Conservation (phyloP, 2,888 invertebrate species). For the Agapetus fuscipes region DNA sequence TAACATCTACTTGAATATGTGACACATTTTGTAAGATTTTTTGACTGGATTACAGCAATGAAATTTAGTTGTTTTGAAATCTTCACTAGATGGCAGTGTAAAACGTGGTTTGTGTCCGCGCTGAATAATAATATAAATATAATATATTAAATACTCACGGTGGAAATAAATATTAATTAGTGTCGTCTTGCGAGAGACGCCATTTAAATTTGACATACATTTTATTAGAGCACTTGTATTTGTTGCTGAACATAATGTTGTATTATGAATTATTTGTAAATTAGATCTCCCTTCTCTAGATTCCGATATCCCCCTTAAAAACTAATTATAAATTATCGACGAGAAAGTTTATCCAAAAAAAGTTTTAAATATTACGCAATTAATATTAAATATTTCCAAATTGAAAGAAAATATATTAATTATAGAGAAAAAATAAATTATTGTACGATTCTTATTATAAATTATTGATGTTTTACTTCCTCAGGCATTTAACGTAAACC, state of each 20-base stretch:
- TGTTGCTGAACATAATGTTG: conserved; percentile 4
- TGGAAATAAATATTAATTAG: background rate
- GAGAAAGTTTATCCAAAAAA: background rate
- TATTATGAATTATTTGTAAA: conserved; percentile 8
- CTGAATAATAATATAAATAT: too few relatives aligned
- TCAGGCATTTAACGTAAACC: too few relatives aligned
- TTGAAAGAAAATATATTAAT: conserved; percentile 12
- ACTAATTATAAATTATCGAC: too few relatives aligned
- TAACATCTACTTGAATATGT: too few relatives aligned
- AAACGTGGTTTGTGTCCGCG: too few relatives aligned
- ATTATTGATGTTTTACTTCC: conserved; percentile 9
- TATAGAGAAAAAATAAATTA: conserved; percentile 5
- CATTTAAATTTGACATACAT: conserved; percentile 13
- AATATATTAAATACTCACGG: background rate
- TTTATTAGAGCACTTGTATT: conserved; percentile 14
- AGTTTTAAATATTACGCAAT: conserved; percentile 10
- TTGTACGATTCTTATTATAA: too few relatives aligned
- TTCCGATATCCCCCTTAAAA: conserved; percentile 4
- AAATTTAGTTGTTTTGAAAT: too few relatives aligned
- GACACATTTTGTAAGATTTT: too few relatives aligned
- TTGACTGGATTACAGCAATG: too few relatives aligned
- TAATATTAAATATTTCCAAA: conserved; percentile 13
- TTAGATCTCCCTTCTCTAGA: background rate
- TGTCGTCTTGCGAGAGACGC: conserved; percentile 11
- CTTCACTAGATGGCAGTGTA: too few relatives aligned